A percentile compares a stretch with the other conserved stretches of the same genome.
phyloP scores from a whole-genome alignment of 2,888 invertebrate genomes.

The Trachelus troglodyta region DNA sequence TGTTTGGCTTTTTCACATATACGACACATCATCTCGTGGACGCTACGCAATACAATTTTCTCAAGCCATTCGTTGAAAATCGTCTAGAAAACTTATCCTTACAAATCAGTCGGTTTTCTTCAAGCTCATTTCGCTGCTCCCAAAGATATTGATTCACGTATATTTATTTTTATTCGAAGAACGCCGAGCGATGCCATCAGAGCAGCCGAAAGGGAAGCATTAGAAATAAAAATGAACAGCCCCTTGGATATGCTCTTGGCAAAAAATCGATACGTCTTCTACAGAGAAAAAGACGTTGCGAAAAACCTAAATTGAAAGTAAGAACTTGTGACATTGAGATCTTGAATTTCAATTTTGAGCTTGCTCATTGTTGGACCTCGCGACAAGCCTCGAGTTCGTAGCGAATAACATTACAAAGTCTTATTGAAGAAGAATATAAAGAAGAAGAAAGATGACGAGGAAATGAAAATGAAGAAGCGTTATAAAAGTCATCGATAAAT shows the following conservation, averaged over 20 bases:
- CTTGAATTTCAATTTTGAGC: constrained; percentile 3
- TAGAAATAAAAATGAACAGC: not conserved
- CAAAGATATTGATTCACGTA: not conserved
- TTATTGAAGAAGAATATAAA: constrained; percentile 17
- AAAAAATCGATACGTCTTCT: not conserved
- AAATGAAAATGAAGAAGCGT: constrained; percentile 21
- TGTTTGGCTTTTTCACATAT: not conserved
- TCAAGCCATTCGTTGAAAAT: constrained; percentile 42
- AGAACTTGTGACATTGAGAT: not conserved
- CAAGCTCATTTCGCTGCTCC: constrained; percentile 1
- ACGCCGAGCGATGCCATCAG: not conserved
- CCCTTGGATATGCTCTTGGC: not conserved
- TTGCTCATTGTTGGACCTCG: constrained; percentile 11
- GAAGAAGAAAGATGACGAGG: constrained; percentile 24
- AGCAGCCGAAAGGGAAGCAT: not conserved
- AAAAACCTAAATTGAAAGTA: not conserved
- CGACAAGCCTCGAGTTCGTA: not conserved
- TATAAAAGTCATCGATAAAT: constrained; percentile 27
- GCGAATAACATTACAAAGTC: not conserved
- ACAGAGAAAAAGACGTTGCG: not conserved
- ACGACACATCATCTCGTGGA: not conserved
- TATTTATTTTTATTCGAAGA: not conserved
- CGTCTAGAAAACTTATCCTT: constrained; percentile 47
- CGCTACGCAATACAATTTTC: constrained; percentile 4
- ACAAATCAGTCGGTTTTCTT: constrained; percentile 42